A percentile compares a stretch with the other conserved stretches of the same genome.
These are phyloP conservation scores for Ephialtes manifestator DNA, from an alignment of 2,888 invertebrate genomes.

Conservation along the genomic window DNA sequence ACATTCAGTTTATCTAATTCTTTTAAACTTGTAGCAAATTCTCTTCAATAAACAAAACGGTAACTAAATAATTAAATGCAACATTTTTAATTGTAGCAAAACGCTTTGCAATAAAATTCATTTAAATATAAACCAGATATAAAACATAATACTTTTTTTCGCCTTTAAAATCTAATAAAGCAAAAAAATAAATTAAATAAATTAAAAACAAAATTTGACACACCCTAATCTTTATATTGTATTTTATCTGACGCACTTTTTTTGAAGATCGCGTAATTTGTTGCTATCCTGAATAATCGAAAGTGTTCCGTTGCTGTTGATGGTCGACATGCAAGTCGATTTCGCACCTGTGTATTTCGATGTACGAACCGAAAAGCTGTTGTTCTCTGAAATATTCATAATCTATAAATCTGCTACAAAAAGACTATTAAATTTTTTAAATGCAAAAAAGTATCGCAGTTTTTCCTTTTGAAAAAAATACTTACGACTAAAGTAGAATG, in stretches of 20 bases:
- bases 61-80: no score
- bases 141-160: no score
- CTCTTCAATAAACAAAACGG: no score
- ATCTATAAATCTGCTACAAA: background rate
- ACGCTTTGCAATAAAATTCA: no score
- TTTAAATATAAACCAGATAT: no score
- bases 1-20: no score
- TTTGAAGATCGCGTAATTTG: slow-evolving; percentile 84
- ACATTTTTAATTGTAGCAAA: no score
- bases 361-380: slow-evolving; percentile 87
- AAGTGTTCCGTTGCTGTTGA: slow-evolving; percentile 86
- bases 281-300: slow-evolving; percentile 86
- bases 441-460: background rate
- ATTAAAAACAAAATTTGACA: no score
- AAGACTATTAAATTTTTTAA: background rate
- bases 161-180: background rate
- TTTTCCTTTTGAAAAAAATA: slow-evolving; percentile 65
- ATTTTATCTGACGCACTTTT: slow-evolving; percentile 75
- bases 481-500: slow-evolving; percentile 90
- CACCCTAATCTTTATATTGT: background rate
- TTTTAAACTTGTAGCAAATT: no score
- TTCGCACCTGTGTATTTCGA: slow-evolving; percentile 90
- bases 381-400: slow-evolving; percentile 87
- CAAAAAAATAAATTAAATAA: no score
- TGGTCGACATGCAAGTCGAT: slow-evolving; percentile 88